Conservation (phyloP, 2,797 vertebrate genomes). For the Sebastolobus altivelis region DNA sequence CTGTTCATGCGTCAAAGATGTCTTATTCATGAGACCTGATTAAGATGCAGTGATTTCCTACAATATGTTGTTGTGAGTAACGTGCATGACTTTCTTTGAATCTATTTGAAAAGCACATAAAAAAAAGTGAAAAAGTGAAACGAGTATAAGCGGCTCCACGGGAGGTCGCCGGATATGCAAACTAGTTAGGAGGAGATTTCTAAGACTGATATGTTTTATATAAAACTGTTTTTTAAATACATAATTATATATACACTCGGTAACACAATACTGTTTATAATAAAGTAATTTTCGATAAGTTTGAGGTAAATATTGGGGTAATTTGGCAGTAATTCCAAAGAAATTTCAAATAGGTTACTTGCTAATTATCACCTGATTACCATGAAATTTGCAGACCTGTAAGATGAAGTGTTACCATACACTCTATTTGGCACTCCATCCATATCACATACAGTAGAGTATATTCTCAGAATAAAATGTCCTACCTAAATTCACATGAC, state of each 20-base stretch:
- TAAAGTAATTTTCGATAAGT: too few species aligned
- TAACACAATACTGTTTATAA: neutral
- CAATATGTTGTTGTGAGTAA: neutral
- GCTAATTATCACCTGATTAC: too few species aligned
- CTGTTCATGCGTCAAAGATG: neutral
- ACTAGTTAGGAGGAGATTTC: neutral
- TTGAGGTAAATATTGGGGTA: too few species aligned
- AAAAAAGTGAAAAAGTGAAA: neutral
- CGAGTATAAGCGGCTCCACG: neutral
- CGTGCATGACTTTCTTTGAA: neutral
- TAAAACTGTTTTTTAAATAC: neutral
- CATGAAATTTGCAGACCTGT: fast-evolving
- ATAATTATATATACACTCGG: neutral
- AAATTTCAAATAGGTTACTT: too few species aligned
- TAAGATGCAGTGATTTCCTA: neutral
- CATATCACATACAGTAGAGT: neutral
- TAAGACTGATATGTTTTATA: neutral
- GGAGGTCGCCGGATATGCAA: neutral
- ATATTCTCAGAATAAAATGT: neutral
- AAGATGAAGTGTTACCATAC: neutral
- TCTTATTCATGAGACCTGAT: neutral
- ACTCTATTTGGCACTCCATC: neutral
- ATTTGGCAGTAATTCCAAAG: too few species aligned
- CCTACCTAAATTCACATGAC: neutral
- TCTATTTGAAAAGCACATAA: too few species aligned